A percentile compares a stretch with the other conserved stretches of the same genome.
Evolutionary conservation across 2,888 invertebrate species (phyloP).

Genomic region (Yponomeuta malinellus): DNA sequence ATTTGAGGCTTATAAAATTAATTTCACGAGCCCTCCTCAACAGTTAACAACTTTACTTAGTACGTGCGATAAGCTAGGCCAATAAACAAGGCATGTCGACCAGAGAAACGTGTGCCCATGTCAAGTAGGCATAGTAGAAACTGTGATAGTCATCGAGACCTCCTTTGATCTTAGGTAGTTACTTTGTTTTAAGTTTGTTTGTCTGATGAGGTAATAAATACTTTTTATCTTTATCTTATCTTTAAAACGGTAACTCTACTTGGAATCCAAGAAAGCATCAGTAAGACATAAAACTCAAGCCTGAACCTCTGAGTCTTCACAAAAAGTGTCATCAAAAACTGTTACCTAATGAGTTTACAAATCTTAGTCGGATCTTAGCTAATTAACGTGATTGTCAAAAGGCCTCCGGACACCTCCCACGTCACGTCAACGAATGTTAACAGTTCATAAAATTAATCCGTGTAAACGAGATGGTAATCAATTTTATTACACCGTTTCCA

Average conservation of each 20-base stretch:
- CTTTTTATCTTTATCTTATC: too few species aligned
- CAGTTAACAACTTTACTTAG: background rate
- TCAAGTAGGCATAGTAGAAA: background rate
- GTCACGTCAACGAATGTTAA: background rate
- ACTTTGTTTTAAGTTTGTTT: background rate
- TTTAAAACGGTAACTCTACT: background rate
- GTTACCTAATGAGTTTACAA: background rate
- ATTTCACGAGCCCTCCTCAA: slow-evolving; percentile 8
- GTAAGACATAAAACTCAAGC: background rate
- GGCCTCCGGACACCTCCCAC: background rate
- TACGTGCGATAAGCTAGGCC: background rate
- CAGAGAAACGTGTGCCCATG: background rate
- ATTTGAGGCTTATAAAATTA: background rate
- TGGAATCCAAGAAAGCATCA: background rate
- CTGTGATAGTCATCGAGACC: background rate
- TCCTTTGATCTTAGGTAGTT: background rate
- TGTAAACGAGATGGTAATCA: background rate
- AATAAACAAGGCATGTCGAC: background rate
- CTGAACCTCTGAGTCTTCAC: background rate
- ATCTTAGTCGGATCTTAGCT: background rate
- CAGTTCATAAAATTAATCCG: slow-evolving; percentile 1
- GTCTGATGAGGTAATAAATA: too few species aligned
- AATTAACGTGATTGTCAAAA: background rate
- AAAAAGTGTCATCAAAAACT: background rate
- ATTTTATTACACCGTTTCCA: slow-evolving; percentile 3